These are phyloP conservation scores for Erebia palarica DNA, from an alignment of 2,888 invertebrate species.

Conservation along the genomic window DNA sequence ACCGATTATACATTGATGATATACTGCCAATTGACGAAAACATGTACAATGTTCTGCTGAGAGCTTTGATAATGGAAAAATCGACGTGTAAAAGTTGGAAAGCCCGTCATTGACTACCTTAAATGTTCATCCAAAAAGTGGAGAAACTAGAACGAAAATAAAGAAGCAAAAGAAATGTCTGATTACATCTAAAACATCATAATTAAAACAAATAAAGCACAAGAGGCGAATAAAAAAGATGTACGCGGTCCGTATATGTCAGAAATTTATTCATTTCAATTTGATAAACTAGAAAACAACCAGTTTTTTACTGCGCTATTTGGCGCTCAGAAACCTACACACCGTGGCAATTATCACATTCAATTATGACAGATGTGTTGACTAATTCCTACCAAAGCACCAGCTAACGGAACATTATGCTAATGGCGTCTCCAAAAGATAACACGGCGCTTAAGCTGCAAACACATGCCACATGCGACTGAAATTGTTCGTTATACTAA, in stretches of 20 bases:
- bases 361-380: conserved; percentile 30
- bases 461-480: not conserved
- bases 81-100: too few relatives aligned
- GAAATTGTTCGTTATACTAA: too few relatives aligned
- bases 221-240: not conserved
- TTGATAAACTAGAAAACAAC: conserved; percentile 8
- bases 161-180: not conserved
- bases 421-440: conserved; percentile 28
- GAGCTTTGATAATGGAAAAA: too few relatives aligned
- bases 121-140: not conserved
- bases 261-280: not conserved
- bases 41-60: too few relatives aligned
- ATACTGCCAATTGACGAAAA: too few relatives aligned
- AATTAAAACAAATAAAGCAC: conserved; percentile 1
- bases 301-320: conserved; percentile 14
- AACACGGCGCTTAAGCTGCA: conserved; percentile 1
- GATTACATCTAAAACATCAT: not conserved
- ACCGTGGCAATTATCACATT: conserved; percentile 24
- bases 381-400: conserved; percentile 28
- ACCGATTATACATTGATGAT: too few relatives aligned
- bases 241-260: not conserved
- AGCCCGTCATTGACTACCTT: too few relatives aligned
- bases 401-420: conserved; percentile 34
- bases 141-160: not conserved
- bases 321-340: conserved; percentile 12